phyloP scores from a whole-genome alignment of 2,797 vertebrate genomes.

The Falco concolor region DNA sequence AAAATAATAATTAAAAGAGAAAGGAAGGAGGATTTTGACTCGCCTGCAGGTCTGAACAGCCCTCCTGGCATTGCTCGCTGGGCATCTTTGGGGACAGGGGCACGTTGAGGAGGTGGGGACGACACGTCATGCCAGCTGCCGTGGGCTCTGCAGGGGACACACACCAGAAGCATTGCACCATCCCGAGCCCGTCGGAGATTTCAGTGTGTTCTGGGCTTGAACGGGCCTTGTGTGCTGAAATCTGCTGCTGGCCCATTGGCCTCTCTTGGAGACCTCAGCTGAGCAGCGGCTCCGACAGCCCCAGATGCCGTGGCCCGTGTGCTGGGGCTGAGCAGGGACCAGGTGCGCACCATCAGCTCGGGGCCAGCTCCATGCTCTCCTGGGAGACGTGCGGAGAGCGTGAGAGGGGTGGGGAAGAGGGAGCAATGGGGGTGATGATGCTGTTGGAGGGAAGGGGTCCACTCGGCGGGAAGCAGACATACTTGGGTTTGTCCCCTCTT shows the following conservation, averaged over 20 bases:
- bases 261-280: neutral
- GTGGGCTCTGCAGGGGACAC: neutral
- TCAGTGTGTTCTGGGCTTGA: neutral
- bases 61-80: neutral
- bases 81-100: fast-evolving
- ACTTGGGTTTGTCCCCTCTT: neutral
- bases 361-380: neutral
- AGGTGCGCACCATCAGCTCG: neutral
- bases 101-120: neutral
- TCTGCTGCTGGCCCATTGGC: fast-evolving
- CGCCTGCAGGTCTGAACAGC: neutral
- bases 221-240: neutral
- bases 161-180: neutral
- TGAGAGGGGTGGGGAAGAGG: neutral
- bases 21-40: neutral
- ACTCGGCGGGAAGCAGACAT: fast-evolving
- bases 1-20: neutral
- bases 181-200: neutral
- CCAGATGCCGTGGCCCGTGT: neutral
- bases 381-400: neutral
- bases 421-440: neutral
- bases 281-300: neutral
- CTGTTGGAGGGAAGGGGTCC: neutral
- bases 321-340: neutral
- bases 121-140: neutral